Evolutionary conservation across 2,888 invertebrate genomes (phyloP), one percentile per base, ranked within the genome.

Genomic region (Drosophila mettleri): DNA sequence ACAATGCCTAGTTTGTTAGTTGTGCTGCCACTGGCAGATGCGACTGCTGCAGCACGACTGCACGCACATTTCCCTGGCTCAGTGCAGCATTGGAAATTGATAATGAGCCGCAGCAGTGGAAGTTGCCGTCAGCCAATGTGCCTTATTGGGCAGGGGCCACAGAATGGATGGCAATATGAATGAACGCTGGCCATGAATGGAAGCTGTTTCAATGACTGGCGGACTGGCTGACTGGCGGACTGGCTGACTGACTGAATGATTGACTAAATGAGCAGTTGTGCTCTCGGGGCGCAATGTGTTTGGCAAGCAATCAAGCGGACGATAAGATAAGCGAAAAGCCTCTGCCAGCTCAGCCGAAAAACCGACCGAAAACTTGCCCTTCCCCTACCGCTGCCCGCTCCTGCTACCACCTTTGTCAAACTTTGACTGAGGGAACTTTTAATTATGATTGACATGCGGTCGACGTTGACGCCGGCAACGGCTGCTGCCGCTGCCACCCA

Each of bases 391-490:
- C 4, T 0, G 1, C 2, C 22, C 2, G 24, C n/a, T 43, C n/a
- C n/a, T 8, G 4, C 10, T 9, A 7, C 34, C 14, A 9, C 34
- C n/a, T 0, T n/a, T n/a, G 27, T 27, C 46, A 18, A 29, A 18
- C 46, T 14, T 16, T 18, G 20, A 20, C 27, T 51, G 59, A 33
- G 58, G 51, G 77, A 86, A 85, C 64, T 85, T 83, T 85, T 85
- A 85, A 85, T 85, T 85, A 85, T 85, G 85, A 85, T 85, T 85
- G 85, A 85, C 85, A 85, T 85, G 87, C 85, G 85, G 85, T 83
- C 69, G 78, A 39, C 76, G 53, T 45, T 52, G 49, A 53, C 45
- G n/a, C 29, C 41, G 22, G 53, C 52, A 29, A n/a, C 65, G 20
- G 51, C 66, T 52, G 54, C 61, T 61, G 62, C 64, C 68, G 54